Evolutionary conservation across 1,140 invertebrate species (phyloP), one percentile per base, ranked within the genome.

Genomic region (Lepidostoma basale): DNA sequence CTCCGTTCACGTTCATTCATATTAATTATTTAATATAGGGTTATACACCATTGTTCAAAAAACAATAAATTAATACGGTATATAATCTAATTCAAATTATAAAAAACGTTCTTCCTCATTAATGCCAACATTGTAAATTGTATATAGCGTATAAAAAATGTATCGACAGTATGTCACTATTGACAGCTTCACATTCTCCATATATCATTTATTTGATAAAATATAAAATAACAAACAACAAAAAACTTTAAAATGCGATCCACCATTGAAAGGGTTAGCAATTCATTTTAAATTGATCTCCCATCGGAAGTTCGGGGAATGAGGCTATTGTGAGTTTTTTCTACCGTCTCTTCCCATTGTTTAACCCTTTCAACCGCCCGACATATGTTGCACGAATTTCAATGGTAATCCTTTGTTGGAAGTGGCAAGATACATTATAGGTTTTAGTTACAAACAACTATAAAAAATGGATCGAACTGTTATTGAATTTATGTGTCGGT

Each of bases 201-300:
- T 54, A 65, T 66, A 54, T 66, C 39, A 66, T 45, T 58, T 23
- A 20, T 40, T n/a, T n/a, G n/a, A n/a, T n/a, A n/a, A n/a, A n/a
- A n/a, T n/a, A n/a, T n/a, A n/a, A n/a, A n/a, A n/a, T n/a, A n/a
- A 39, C 1, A 28, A 58, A 25, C 12, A 44, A 58, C 6, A 39
- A 54, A 66, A 58, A 66, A 49, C 62, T 63, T 63, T 63, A 63
- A 63, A 63, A 63, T 33, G 45, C n/a, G 42, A 63, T 18, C 20
- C 20, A 10, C 23, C 25, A 62, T 16, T 18, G 18, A 36, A 39
- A 40, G 58, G 59, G 69, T 67, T 58, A 23, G 54, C 65, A 60
- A 72, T 72, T 63, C 40, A 64, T 72, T 72, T 68, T 64, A 72
- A 68, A 72, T 72, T 68, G 69, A 56, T 68, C 33, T 56, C 30